Evolutionary conservation across 2,113 vertebrate genomes (phyloP).

Genomic region (Turdus rufiventris): DNA sequence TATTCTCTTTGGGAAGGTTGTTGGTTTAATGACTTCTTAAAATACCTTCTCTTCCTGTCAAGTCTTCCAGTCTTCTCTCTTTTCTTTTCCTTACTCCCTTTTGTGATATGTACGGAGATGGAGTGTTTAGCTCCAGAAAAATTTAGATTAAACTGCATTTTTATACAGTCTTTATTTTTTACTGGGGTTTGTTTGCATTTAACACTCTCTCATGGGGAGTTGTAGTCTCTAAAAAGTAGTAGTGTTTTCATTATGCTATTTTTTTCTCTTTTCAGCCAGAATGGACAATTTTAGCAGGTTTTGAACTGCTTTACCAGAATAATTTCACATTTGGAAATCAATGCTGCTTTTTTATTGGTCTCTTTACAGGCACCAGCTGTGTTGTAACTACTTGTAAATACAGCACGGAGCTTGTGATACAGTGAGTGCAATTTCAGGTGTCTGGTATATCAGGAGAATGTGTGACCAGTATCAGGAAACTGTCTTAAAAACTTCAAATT

Average conservation of each 20-base stretch:
- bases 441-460: neutral
- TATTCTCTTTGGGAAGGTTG: neutral
- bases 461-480: neutral
- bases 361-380: neutral
- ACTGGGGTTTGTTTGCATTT: conserved; percentile 16
- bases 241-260: neutral
- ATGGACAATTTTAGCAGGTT: neutral
- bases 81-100: neutral
- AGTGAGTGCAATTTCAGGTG: neutral
- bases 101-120: neutral
- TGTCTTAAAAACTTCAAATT: neutral
- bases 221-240: neutral
- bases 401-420: neutral
- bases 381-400: neutral
- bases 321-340: neutral
- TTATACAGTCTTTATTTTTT: neutral
- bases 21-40: conserved; percentile 18
- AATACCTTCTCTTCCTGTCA: neutral
- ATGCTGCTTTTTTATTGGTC: neutral
- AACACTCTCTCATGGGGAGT: neutral
- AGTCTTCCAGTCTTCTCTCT: neutral
- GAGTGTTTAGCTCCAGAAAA: neutral
- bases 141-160: conserved; percentile 15
- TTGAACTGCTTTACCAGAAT: neutral
- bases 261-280: neutral